Evolutionary conservation across 2,888 invertebrate species (phyloP).

Genomic region (Troglohyphantes excavatus): DNA sequence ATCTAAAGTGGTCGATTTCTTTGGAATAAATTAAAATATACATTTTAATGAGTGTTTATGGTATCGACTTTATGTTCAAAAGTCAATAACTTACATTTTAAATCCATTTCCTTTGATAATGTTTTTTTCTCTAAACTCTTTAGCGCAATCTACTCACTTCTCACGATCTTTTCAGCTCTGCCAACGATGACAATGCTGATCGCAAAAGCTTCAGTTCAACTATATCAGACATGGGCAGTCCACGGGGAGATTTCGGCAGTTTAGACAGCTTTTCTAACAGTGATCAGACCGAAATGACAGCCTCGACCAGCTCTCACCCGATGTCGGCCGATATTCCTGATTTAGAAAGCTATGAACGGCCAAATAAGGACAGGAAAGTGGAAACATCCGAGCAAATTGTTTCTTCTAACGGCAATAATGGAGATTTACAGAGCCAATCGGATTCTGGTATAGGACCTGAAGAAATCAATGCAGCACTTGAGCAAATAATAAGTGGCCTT

Average conservation of each 20-base stretch:
- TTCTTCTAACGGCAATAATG: slow-evolving; percentile 30
- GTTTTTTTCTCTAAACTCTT: no score
- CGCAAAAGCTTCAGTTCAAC: slow-evolving; percentile 78
- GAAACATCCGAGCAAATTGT: not conserved
- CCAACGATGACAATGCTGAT: slow-evolving; percentile 44
- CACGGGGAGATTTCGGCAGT: slow-evolving; percentile 76
- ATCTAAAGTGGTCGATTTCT: no score
- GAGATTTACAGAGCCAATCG: slow-evolving; percentile 70
- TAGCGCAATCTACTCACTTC: not conserved
- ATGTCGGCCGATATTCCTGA: slow-evolving; percentile 59
- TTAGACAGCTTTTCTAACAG: slow-evolving; percentile 78
- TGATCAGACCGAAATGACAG: slow-evolving; percentile 72
- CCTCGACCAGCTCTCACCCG: slow-evolving; percentile 67
- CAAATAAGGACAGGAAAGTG: slow-evolving; percentile 22
- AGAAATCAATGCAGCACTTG: slow-evolving; percentile 79
- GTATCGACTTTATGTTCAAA: no score
- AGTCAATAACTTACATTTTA: no score
- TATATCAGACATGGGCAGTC: slow-evolving; percentile 78
- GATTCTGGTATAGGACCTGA: slow-evolving; percentile 80
- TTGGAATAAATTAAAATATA: no score
- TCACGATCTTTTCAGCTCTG: slow-evolving; percentile 6
- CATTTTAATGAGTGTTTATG: no score
- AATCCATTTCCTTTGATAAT: no score
- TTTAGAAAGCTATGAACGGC: slow-evolving; percentile 44
- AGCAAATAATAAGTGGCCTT: slow-evolving; percentile 79